phyloP scores from a whole-genome alignment of 2,888 invertebrate genomes.

The Drosophila meridiana region DNA sequence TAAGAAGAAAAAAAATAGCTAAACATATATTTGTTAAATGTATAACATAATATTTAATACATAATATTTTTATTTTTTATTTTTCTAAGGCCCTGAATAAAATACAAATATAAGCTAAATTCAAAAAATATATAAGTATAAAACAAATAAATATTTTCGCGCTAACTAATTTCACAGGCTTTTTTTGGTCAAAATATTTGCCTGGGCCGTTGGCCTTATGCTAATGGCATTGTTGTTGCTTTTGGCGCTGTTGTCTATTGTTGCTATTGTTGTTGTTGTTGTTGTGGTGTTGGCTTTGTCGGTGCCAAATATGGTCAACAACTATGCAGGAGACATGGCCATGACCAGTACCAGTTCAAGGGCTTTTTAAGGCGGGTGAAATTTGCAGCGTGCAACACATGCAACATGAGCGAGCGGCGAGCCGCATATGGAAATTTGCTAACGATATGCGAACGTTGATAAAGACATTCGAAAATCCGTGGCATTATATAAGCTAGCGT shows the following conservation, averaged over 20 bases:
- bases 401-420: constrained; percentile 14
- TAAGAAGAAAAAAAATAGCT: not conserved
- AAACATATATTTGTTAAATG: not conserved
- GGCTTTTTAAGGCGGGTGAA: constrained; percentile 67
- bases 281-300: constrained; percentile 39
- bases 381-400: constrained; percentile 42
- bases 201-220: constrained; percentile 45
- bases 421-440: constrained; percentile 43
- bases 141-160: constrained; percentile 20
- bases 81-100: not conserved
- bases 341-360: constrained; percentile 68
- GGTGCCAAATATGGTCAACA: constrained; percentile 62
- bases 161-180: constrained; percentile 47
- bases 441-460: constrained; percentile 43
- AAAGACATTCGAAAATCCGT: constrained; percentile 52
- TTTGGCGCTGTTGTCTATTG: not conserved
- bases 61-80: too few relatives aligned
- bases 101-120: not conserved
- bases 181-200: constrained; percentile 34
- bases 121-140: not conserved
- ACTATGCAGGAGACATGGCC: constrained; percentile 43
- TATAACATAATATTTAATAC: not conserved
- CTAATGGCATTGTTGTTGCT: constrained; percentile 29
- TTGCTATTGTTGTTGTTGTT: constrained; percentile 4
- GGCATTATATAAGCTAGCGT: constrained; percentile 46